phyloP scores from a whole-genome alignment of 2,797 vertebrate species.

The Coregonus suidteri region DNA sequence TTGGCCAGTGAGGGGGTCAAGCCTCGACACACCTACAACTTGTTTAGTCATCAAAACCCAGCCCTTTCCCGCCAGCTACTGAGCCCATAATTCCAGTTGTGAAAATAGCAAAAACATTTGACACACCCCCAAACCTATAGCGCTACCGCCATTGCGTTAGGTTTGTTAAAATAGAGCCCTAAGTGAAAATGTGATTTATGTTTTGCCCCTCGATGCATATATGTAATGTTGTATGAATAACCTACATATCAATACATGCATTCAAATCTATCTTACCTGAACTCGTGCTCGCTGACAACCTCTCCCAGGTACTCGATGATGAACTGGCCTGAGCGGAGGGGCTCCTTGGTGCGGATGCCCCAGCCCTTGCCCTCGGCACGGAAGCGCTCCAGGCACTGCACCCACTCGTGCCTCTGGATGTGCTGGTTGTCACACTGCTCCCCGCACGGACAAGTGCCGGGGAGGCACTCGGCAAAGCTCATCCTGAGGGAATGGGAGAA shows the following conservation, averaged over 20 bases:
- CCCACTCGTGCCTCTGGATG: conserved; percentile 98
- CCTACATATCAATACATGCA: neutral
- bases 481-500: conserved; percentile 75
- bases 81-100: too few relatives aligned
- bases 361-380: conserved; percentile 97
- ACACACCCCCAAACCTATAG: too few relatives aligned
- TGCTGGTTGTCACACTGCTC: conserved; percentile 95
- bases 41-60: too few relatives aligned
- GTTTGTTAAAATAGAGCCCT: too few relatives aligned
- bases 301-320: conserved; percentile 99
- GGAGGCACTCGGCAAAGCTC: conserved; percentile 97
- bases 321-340: conserved; percentile 91
- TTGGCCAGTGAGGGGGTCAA: too few relatives aligned
- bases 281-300: conserved; percentile 97
- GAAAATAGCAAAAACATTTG: too few relatives aligned
- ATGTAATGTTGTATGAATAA: too few relatives aligned
- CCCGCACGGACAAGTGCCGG: conserved; percentile 89
- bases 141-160: too few relatives aligned
- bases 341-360: conserved; percentile 96
- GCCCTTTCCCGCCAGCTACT: too few relatives aligned
- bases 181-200: too few relatives aligned
- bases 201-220: too few relatives aligned
- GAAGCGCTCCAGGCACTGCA: conserved; percentile 95
- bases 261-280: conserved; percentile 79
- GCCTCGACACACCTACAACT: too few relatives aligned